Percentiles rank a stretch among this genome's conserved stretches.
Conservation (phyloP, 1,140 invertebrate species). For the honey bee (Apis mellifera) region DNA sequence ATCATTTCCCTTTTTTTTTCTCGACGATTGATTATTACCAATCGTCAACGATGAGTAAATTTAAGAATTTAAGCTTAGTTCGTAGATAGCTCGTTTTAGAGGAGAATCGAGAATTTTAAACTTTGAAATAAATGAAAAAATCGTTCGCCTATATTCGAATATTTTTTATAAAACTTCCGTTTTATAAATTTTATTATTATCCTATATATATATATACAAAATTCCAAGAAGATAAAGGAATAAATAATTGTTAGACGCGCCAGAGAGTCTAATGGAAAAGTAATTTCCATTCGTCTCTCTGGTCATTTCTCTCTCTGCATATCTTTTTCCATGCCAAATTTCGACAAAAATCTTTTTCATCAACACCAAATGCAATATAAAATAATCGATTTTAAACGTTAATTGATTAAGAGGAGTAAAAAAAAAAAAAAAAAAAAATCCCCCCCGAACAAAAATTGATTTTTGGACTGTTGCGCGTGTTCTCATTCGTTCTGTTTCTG, state of each 20-base stretch:
- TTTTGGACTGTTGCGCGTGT: slow-evolving; percentile 56
- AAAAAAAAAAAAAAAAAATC: background rate
- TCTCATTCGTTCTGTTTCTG: slow-evolving; percentile 46
- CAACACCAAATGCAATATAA: slow-evolving; percentile 53
- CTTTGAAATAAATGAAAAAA: background rate
- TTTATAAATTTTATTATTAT: background rate
- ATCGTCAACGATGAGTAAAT: background rate
- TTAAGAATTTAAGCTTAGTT: background rate
- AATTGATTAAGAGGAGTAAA: no score
- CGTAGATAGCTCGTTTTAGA: background rate
- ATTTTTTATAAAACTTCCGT: no score
- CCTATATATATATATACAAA: background rate
- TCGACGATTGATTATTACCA: background rate
- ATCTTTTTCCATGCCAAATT: slow-evolving; percentile 13
- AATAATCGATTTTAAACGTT: background rate
- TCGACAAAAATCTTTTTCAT: slow-evolving; percentile 21
- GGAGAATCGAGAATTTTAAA: background rate
- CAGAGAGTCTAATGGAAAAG: no score
- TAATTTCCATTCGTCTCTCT: background rate
- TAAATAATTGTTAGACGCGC: no score
- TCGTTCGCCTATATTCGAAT: background rate
- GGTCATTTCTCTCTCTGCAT: background rate
- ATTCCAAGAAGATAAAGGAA: background rate
- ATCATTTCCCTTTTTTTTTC: background rate
- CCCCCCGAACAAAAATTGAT: slow-evolving; percentile 4